phyloP scores from a whole-genome alignment of 2,888 invertebrate species.

The Drosophila acutilabella region DNA sequence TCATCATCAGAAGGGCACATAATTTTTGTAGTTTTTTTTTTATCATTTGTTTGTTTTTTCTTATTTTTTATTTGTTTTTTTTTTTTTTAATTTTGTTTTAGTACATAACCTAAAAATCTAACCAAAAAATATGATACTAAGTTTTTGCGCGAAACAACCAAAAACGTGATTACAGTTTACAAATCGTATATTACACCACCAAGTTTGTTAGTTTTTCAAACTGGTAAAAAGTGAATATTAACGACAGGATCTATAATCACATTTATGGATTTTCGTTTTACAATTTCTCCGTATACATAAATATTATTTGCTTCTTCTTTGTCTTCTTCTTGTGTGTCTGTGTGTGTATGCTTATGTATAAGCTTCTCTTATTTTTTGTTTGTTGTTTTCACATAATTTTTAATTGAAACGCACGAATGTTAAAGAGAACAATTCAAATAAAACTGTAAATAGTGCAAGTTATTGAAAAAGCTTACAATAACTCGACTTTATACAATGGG shows the following conservation, averaged over 20 bases:
- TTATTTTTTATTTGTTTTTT: slow-evolving; percentile 5
- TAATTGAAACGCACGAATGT: slow-evolving; percentile 47
- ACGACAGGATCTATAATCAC: slow-evolving; percentile 28
- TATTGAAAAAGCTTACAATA: slow-evolving; percentile 28
- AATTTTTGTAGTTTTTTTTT: slow-evolving; percentile 19
- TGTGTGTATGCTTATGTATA: slow-evolving; percentile 4
- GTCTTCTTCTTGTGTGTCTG: slow-evolving; percentile 2
- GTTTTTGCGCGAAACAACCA: slow-evolving; percentile 29
- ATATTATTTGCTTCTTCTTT: slow-evolving; percentile 16
- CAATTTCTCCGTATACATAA: slow-evolving; percentile 29
- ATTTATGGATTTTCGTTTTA: slow-evolving; percentile 19
- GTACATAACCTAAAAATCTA: slow-evolving; percentile 45
- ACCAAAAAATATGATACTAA: slow-evolving; percentile 17
- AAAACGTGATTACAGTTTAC: slow-evolving; percentile 17
- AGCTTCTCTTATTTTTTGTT: slow-evolving; percentile 26
- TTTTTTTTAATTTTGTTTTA: slow-evolving; percentile 30
- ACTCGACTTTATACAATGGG: slow-evolving; percentile 18
- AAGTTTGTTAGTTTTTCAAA: slow-evolving; percentile 7
- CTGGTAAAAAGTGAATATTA: slow-evolving; percentile 13
- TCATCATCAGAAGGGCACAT: slow-evolving; percentile 59
- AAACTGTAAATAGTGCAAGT: slow-evolving; percentile 9
- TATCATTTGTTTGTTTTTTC: slow-evolving; percentile 2
- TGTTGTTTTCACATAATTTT: slow-evolving; percentile 8
- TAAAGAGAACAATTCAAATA: slow-evolving; percentile 39
- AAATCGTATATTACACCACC: slow-evolving; percentile 16